A percentile compares a stretch with the other conserved stretches of the same genome.
These are phyloP conservation scores for Rapana venosa DNA, from an alignment of 2,888 invertebrate genomes.

Conservation along the genomic window DNA sequence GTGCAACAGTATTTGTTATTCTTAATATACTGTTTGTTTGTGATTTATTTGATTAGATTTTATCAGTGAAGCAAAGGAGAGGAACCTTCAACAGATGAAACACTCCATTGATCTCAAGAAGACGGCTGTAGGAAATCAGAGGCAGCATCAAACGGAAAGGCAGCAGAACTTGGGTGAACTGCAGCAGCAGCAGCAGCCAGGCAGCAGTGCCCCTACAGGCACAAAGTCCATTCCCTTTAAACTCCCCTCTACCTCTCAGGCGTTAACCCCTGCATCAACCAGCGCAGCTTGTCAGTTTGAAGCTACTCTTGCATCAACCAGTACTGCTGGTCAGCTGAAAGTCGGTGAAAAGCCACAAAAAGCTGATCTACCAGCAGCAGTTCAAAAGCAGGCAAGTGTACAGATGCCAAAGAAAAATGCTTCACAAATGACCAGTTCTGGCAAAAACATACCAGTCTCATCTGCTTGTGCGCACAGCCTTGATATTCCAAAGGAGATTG, in stretches of 20 bases:
- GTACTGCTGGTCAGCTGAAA: too few species aligned
- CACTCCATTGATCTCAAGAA: neutral
- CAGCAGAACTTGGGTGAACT: neutral
- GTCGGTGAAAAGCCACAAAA: neutral
- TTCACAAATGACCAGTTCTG: neutral
- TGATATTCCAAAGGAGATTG: neutral
- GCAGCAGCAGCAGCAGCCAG: conserved; percentile 12
- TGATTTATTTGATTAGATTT: neutral
- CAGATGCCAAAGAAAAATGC: neutral
- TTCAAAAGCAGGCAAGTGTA: neutral
- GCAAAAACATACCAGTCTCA: too few species aligned
- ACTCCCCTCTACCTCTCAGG: neutral
- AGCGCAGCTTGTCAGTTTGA: too few species aligned
- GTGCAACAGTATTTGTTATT: too few species aligned
- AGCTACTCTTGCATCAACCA: too few species aligned
- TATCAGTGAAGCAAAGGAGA: conserved; percentile 2
- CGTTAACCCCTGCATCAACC: neutral
- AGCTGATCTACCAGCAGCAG: neutral
- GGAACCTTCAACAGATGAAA: neutral
- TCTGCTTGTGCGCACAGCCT: neutral
- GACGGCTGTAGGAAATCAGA: neutral
- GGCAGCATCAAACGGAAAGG: neutral
- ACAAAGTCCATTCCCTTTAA: neutral
- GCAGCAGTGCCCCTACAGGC: neutral
- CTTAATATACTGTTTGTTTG: neutral